These are phyloP conservation scores for Geopemphigus sp. DNA, from an alignment of 1,140 invertebrate species.

Conservation along the genomic window DNA sequence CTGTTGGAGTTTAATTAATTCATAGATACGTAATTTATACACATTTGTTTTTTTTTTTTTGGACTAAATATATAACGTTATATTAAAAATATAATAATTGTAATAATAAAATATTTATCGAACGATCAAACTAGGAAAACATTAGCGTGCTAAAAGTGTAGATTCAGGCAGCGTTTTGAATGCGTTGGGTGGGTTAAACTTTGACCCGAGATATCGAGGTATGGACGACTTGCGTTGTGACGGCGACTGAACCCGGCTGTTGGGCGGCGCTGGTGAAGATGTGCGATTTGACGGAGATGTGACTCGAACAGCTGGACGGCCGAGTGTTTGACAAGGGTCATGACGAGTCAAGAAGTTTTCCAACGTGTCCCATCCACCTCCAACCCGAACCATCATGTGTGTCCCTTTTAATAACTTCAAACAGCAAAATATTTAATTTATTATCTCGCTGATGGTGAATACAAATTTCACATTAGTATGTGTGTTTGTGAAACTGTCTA, in stretches of 20 bases:
- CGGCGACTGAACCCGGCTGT: constrained; percentile 34
- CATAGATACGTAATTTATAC: not conserved
- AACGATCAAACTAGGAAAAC: constrained; percentile 20
- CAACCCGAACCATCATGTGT: constrained; percentile 97
- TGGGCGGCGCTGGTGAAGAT: not conserved
- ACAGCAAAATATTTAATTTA: too few species aligned
- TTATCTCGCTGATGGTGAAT: too few species aligned
- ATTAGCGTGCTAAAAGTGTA: constrained; percentile 45
- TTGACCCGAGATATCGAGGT: constrained; percentile 36
- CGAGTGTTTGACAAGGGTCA: constrained; percentile 80
- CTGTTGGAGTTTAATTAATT: too few species aligned
- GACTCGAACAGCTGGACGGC: constrained; percentile 39
- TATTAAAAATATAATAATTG: constrained; percentile 33
- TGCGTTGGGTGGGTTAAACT: constrained; percentile 33
- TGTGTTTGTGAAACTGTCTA: too few species aligned
- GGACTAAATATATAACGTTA: constrained; percentile 35
- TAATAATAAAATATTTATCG: constrained; percentile 38
- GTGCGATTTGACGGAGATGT: constrained; percentile 15
- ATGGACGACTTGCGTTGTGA: constrained; percentile 36
- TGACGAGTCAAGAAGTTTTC: constrained; percentile 95
- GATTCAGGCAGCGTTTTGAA: constrained; percentile 40
- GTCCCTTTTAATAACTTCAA: constrained; percentile 60
- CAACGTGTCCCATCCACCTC: constrained; percentile 95
- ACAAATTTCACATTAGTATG: too few species aligned
- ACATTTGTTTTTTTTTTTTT: constrained; percentile 11